phyloP scores from a whole-genome alignment of 2,888 invertebrate genomes.

The Drosophila putrida region DNA sequence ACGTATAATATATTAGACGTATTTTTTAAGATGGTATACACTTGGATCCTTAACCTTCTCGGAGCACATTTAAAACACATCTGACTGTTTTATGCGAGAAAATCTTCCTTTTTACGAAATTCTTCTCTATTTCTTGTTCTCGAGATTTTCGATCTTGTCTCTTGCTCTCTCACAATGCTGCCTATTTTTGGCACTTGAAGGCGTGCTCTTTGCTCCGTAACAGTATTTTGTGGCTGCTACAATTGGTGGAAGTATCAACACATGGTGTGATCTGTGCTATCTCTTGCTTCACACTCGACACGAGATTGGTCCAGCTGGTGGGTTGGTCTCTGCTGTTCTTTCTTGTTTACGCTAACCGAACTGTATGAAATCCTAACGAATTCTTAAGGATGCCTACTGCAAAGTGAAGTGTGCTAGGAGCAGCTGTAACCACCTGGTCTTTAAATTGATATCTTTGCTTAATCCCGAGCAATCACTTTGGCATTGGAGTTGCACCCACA shows the following conservation, averaged over 20 bases:
- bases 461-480: slow-evolving; percentile 41
- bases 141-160: slow-evolving; percentile 15
- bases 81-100: slow-evolving; percentile 41
- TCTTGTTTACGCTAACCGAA: slow-evolving; percentile 51
- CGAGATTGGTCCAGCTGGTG: slow-evolving; percentile 73
- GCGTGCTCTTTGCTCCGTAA: slow-evolving; percentile 66
- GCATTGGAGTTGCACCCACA: slow-evolving; percentile 26
- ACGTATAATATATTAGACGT: neutral
- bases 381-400: slow-evolving; percentile 36
- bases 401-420: slow-evolving; percentile 59
- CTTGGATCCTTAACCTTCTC: slow-evolving; percentile 86
- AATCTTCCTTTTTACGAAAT: slow-evolving; percentile 71
- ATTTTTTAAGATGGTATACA: slow-evolving; percentile 10
- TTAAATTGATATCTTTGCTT: slow-evolving; percentile 46
- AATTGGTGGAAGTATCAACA: slow-evolving; percentile 72
- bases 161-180: slow-evolving; percentile 47
- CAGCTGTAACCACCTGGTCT: slow-evolving; percentile 70
- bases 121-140: slow-evolving; percentile 13
- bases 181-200: slow-evolving; percentile 84
- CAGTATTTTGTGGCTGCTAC: slow-evolving; percentile 24
- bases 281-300: slow-evolving; percentile 40
- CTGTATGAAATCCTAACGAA: slow-evolving; percentile 33
- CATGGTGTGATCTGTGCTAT: slow-evolving; percentile 74
- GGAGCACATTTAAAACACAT: slow-evolving; percentile 53
- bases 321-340: slow-evolving; percentile 16